Evolutionary conservation across 2,888 invertebrate genomes (phyloP), one percentile per base, ranked within the genome.

Genomic region (Lacanobia wlatinum): DNA sequence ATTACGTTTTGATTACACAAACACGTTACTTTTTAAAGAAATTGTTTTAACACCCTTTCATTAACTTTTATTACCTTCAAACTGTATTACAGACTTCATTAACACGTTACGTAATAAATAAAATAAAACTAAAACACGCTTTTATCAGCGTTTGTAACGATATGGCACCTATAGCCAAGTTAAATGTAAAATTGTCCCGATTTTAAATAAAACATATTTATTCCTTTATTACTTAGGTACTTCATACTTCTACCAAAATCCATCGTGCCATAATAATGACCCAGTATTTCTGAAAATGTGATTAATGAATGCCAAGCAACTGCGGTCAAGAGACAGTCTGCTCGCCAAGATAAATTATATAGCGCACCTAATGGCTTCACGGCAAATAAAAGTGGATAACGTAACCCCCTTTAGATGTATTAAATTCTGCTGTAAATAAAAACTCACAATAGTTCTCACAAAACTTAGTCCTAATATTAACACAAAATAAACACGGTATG

Each of bases 1-100:
- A 61, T 79, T 58, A 43, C 38, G 18, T 40, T 78, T 55, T 65
- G 10, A 62, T 71, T 61, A 43, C 21, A 46, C 28, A 70, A 70
- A 60, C 63, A 62, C 58, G 23, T 48, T 21, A 53, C 5, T 21
- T 46, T 58, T 18, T 6, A 2, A 16, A 59, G 1, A 52, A 58
- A 58, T 65, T 34, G 2, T 38, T 63, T 52, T 59, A 73, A 18
- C 43, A 28, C 10, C 16, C 5, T 52, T 48, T 56, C 34, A 50
- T 28, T 43, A 38, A 43, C 10, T 58, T 59, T 55, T 73, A 23
- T 46, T 71, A 58, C 21, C 28, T 43, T 10, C 34, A 3, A 6
- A 21, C 43, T 58, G n/a, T 56, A 10, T 12, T 43, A 21, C 28
- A 18, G n/a, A 16, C 18, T 9, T 38, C 21, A 61, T 62, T 43